Base-by-base conservation (phyloP, 1,140 invertebrate genomes). In the Psilanteris sp. region DNA sequence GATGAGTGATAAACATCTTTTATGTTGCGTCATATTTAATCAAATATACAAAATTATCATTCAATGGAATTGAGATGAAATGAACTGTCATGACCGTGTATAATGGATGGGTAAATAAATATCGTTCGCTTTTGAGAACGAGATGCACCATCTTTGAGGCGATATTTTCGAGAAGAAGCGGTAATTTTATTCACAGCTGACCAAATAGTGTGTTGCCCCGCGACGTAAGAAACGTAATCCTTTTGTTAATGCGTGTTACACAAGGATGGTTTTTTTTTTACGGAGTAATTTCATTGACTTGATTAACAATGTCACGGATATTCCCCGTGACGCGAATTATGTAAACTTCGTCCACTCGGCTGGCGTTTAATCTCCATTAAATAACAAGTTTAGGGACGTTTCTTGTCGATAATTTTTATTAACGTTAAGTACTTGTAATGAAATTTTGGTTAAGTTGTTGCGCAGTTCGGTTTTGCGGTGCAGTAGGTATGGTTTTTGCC, bases 101-200 rank as follows among this genome's bases (percentile, higher is more conserved):
- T 74, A 55, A 74, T 59, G 34, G 61, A 13, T 61, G 70, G 31
- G 32, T 46, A 74, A 74, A 74, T 74, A 74, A 74, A 74, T 62
- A 74, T 9, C 8, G 16, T 8, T 5, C n/a, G 54, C 66, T 70
- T n/a, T 70, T 70, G 66, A 70, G 22, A 10, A 20, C 16, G 54
- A 16, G 29, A 22, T 41, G 4, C 31, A 24, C n/a, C n/a, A n/a
- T 29, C 22, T 71, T 46, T 32, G 8, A 29, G 39, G n/a, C n/a
- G n/a, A n/a, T n/a, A n/a, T n/a, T n/a, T n/a, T n/a, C n/a, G n/a
- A n/a, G n/a, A n/a, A n/a, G n/a, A n/a, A n/a, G n/a, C n/a, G n/a
- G n/a, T n/a, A 57, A 50, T 50, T 59, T 22, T 26, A 27, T 6
- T 24, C 11, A 10, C 66, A 71, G 55, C 68, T 72, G 68, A 55